phyloP scores from a whole-genome alignment of 1,140 invertebrate species.

The Orchestia grillus region DNA sequence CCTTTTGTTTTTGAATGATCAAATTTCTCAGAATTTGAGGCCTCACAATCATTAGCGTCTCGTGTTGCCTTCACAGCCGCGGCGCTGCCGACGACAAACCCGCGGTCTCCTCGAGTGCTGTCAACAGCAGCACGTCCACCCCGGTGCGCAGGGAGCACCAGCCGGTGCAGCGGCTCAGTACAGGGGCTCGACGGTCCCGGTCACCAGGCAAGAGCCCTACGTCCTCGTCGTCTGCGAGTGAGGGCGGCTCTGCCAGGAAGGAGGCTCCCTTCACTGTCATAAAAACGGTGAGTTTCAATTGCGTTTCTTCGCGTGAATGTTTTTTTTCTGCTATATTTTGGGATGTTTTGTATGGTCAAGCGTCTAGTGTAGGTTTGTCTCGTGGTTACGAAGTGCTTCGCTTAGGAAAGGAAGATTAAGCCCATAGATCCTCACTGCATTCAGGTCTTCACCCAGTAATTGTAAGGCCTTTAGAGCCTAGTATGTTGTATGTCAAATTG shows the following conservation, averaged over 20 bases:
- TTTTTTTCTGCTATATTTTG: not conserved
- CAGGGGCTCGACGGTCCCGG: not conserved
- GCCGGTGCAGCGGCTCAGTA: slow-evolving; percentile 26
- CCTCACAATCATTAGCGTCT: not conserved
- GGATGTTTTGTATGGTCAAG: not conserved
- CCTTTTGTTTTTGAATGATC: no score
- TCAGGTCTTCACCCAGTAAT: no score
- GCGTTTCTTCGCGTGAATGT: not conserved
- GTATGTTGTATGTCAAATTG: no score
- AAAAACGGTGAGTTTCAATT: not conserved
- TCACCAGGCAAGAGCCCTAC: not conserved
- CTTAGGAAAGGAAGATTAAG: no score
- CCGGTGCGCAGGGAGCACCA: slow-evolving; percentile 11
- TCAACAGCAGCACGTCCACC: slow-evolving; percentile 9
- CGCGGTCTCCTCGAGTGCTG: not conserved
- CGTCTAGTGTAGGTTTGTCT: no score
- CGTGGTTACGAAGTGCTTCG: no score
- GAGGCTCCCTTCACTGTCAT: not conserved
- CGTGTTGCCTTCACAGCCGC: not conserved
- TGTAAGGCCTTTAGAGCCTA: no score
- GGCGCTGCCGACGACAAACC: not conserved
- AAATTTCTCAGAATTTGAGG: no score
- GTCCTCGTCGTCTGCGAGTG: not conserved
- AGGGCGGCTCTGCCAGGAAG: not conserved
- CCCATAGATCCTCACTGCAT: no score